A percentile compares a stretch with the other conserved stretches of the same genome.
phyloP scores from a whole-genome alignment of 1,140 invertebrate species.

The Zaprionus taronus region DNA sequence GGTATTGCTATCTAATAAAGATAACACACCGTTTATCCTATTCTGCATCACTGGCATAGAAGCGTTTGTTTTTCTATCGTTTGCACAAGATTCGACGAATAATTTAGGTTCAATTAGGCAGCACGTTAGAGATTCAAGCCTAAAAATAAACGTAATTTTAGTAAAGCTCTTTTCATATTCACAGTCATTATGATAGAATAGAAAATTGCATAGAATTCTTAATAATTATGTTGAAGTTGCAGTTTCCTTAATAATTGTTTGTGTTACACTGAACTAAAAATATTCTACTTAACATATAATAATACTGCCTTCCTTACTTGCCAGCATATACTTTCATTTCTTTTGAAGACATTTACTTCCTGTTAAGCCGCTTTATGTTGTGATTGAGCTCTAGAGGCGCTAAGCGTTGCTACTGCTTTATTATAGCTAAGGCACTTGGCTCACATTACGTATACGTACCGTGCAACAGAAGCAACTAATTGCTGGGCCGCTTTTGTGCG shows the following conservation, averaged over 20 bases:
- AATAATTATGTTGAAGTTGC: neutral
- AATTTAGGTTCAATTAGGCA: neutral
- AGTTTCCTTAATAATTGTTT: neutral
- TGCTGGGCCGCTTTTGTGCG: constrained; percentile 35
- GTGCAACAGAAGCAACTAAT: constrained; percentile 41
- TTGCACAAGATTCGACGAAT: constrained; percentile 3
- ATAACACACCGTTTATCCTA: constrained; percentile 20
- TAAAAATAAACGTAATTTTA: neutral
- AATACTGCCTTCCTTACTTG: neutral
- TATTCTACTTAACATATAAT: neutral
- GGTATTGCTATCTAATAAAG: constrained; percentile 48
- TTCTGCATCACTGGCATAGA: constrained; percentile 10
- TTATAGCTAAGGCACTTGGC: constrained; percentile 6
- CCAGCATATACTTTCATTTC: neutral
- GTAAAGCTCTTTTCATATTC: neutral
- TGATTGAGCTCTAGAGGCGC: constrained; percentile 20
- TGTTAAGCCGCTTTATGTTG: neutral
- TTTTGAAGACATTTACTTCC: neutral
- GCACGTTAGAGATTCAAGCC: neutral
- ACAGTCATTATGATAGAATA: neutral
- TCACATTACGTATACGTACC: constrained; percentile 36
- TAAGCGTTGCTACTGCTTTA: constrained; percentile 7
- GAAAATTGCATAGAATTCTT: neutral
- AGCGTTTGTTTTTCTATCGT: neutral
- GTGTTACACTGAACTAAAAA: neutral